Base-by-base conservation (phyloP, 2,113 vertebrate genomes). In the Bagarius yarrelli region DNA sequence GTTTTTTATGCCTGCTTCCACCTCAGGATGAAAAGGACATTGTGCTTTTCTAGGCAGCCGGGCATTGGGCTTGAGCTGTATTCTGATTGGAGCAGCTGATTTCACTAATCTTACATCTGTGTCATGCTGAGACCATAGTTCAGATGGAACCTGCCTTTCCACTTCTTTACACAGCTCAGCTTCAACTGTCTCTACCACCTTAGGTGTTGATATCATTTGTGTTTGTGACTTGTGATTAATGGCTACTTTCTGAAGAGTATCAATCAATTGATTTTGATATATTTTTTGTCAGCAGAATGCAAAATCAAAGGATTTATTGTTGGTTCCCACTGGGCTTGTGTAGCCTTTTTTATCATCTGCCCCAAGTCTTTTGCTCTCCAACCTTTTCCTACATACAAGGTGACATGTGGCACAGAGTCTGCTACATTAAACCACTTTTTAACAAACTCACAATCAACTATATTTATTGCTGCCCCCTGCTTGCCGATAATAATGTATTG, bases 61-160 rank as follows among this genome's bases (percentile, higher is more conserved):
- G 1, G 21, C 69, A n/a, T n/a, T 23, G 2, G 56, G 12, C 12
- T 75, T n/a, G n/a, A n/a, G n/a, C n/a, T 13, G 19, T 21, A 75
- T n/a, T 57, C 30, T 53, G 2, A 57, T 16, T 30, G 72, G 52
- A 12, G 2, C 56, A 3, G 56, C 55, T 40, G 55, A 76, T 61
- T 76, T 60, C 1, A 75, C 23, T 27, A 76, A 11, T 2, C 74
- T 30, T 18, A 75, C 72, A 60, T 60, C 74, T 44, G 73, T 76
- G 5, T 36, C 73, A 76, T 76, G 74, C 9, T 11, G 5, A 9
- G 56, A 25, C 56, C 57, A 61, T 18, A 76, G 16, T 11, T 76
- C 56, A 2, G 9, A 0, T 27, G 34, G 23, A 0, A 76, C 74
- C 56, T 47, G 57, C 8, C 12, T 16, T 25, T 76, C 74, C 74